Conservation (phyloP, 2,797 vertebrate species). For the Spizella passerina region DNA sequence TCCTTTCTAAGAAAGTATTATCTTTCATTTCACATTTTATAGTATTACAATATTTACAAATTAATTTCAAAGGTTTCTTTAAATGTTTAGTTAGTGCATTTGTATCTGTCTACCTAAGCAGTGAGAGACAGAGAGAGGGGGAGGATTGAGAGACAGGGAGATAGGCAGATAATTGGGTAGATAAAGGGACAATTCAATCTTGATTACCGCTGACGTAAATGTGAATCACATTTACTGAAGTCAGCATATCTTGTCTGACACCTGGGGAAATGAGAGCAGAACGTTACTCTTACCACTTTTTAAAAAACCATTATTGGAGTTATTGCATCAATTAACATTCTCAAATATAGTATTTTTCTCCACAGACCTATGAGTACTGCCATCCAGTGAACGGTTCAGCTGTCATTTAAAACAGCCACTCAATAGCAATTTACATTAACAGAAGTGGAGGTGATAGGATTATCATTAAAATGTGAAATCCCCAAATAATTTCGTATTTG, state of each 20-base stretch:
- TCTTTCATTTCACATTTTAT: neutral
- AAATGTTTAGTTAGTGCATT: neutral
- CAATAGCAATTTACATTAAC: neutral
- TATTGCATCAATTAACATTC: neutral
- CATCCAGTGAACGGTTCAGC: neutral
- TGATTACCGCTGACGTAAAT: neutral
- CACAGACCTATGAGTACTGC: neutral
- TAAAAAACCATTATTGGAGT: neutral
- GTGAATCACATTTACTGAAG: neutral
- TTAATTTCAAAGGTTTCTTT: neutral
- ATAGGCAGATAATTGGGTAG: neutral
- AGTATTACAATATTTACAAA: neutral
- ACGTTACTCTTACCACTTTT: neutral
- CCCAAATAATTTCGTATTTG: neutral
- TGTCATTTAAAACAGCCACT: neutral
- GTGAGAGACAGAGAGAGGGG: neutral
- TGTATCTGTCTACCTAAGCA: neutral
- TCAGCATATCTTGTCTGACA: neutral
- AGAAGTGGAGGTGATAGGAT: neutral
- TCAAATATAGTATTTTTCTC: neutral
- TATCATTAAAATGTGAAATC: neutral
- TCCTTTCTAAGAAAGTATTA: neutral
- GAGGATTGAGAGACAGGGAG: neutral
- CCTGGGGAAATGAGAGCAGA: neutral
- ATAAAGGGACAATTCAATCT: neutral